Percentiles rank a stretch among this genome's conserved stretches.
These are phyloP conservation scores for Leptura quadrifasciata DNA, from an alignment of 2,888 invertebrate genomes.

Conservation along the genomic window DNA sequence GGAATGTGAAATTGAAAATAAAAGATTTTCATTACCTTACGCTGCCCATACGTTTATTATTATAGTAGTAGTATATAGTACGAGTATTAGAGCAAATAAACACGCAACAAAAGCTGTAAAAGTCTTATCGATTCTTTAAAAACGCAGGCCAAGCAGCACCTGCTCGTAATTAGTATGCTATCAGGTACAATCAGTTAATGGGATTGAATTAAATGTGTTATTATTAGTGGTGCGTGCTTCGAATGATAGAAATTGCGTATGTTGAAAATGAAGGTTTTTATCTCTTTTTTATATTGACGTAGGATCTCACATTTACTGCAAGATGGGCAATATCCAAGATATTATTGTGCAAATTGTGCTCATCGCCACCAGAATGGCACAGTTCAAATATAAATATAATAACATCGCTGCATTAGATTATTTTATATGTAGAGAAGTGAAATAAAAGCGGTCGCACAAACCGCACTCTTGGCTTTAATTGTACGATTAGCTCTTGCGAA, in stretches of 20 bases:
- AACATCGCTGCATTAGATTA: background rate
- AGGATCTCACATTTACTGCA: background rate
- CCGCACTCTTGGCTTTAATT: no score
- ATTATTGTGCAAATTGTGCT: background rate
- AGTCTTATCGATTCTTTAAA: slow-evolving; percentile 23
- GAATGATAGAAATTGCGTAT: background rate
- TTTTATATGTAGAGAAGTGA: background rate
- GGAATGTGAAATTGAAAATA: no score
- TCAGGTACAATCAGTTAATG: slow-evolving; percentile 13
- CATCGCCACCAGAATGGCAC: background rate
- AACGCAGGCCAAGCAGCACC: slow-evolving; percentile 15
- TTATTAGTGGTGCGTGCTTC: slow-evolving; percentile 12
- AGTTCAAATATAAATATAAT: no score
- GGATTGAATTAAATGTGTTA: slow-evolving; percentile 13
- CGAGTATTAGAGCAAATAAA: background rate
- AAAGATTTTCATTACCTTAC: background rate
- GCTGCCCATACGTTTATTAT: background rate
- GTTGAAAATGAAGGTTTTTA: background rate
- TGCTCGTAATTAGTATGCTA: slow-evolving; percentile 16
- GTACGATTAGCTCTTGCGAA: no score
- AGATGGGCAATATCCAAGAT: background rate
- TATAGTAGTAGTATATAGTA: background rate
- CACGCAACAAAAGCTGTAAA: background rate
- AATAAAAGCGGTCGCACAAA: no score
- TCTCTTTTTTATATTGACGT: slow-evolving; percentile 3